These are phyloP conservation scores for Lasioglossum albipes DNA, from an alignment of 1,140 invertebrate genomes.

Conservation along the genomic window DNA sequence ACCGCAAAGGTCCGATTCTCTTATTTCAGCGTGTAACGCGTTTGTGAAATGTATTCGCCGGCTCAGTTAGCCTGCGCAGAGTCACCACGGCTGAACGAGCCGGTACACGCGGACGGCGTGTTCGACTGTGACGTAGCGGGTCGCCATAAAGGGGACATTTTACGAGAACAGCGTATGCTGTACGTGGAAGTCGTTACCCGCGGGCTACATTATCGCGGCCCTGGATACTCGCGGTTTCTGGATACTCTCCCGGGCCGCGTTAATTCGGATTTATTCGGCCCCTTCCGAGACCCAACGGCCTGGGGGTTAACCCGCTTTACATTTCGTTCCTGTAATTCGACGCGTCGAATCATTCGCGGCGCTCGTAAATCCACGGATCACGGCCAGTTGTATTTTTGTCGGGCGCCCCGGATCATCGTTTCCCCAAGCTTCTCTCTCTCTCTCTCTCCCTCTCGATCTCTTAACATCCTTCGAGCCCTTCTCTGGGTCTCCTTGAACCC, in stretches of 20 bases:
- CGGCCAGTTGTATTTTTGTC: not conserved
- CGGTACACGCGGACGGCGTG: not conserved
- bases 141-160: constrained; percentile 8
- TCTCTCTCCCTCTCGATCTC: not conserved
- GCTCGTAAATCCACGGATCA: constrained; percentile 2
- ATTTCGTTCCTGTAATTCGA: not conserved
- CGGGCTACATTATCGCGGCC: constrained; percentile 30
- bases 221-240: constrained; percentile 9
- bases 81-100: too few species aligned
- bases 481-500: not conserved
- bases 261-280: constrained; percentile 40
- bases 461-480: not conserved
- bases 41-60: too few species aligned
- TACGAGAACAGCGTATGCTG: constrained; percentile 33
- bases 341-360: not conserved
- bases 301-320: not conserved
- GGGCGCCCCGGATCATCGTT: not conserved
- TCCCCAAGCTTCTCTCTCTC: too few species aligned
- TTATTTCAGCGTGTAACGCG: too few species aligned
- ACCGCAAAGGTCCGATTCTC: too few species aligned
- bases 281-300: constrained; percentile 1
- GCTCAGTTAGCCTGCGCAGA: too few species aligned
- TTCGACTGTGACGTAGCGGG: constrained; percentile 5
- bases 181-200: constrained; percentile 27
- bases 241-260: constrained; percentile 22